Evolutionary conservation across 2,888 invertebrate genomes (phyloP), one percentile per base, ranked within the genome.

Genomic region (Schizotus pectinicornis): DNA sequence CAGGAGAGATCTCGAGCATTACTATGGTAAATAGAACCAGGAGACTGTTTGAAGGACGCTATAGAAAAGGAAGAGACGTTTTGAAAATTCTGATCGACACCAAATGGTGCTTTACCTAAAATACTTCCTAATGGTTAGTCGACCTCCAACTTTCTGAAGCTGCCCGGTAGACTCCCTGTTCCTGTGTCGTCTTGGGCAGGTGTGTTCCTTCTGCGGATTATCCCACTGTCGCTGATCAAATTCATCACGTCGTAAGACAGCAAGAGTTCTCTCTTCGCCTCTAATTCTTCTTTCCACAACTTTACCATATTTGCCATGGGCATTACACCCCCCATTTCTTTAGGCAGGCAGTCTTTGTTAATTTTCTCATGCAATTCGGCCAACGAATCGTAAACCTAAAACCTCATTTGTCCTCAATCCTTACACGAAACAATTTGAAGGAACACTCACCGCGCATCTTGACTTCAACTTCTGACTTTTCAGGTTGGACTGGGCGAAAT

Each of bases 261-360:
- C 1, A 91, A 70, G 9, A 81, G 77, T 13, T 86, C 84, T 45
- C 87, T 80, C 65, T 87, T 87, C 2, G 81, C 80, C 3, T 79
- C 75, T 32, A 91, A 72, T 65, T 91, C 84, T 34, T 83, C 80
- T 67, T 86, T 86, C 81, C 90, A 91, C 67, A 83, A 80, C 45
- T 82, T 82, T 8, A 91, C 84, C 90, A 93, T 91, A 62, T 89
- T 87, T 22, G 85, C 81, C 74, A 87, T 80, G 6, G 89, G 85
- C 68, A 91, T 84, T 3, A 81, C 79, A 1, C 92, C 92, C 0
- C 92, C 92, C 73, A 88, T 87, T 67, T 87, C 87, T 22, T 84
- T 81, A 0, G 93, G 92, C 37, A 93, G 80, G 58, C 90, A 88
- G 7, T 81, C 81, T 0, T 81, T 70, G 65, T 88, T 87, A 1